A percentile compares a stretch with the other conserved stretches of the same genome.
These are phyloP conservation scores for Chironomus tepperi DNA, from an alignment of 1,140 invertebrate species.

Conservation along the genomic window DNA sequence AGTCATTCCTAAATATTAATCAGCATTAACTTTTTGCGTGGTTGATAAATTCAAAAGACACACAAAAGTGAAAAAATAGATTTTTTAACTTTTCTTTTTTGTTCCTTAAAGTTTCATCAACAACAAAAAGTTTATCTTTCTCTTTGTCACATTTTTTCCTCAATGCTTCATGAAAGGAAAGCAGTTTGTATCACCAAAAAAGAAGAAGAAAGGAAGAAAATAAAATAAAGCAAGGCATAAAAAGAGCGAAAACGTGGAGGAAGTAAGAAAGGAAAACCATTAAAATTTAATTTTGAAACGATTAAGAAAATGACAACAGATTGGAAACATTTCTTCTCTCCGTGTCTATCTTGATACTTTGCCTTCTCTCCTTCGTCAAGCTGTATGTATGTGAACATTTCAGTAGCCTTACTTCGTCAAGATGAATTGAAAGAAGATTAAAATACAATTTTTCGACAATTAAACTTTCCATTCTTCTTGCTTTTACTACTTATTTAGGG, in stretches of 20 bases:
- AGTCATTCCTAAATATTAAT: too few relatives aligned
- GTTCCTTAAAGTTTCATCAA: too few relatives aligned
- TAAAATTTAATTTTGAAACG: slow-evolving; percentile 15
- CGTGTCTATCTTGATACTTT: not conserved
- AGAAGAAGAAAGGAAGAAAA: slow-evolving; percentile 30
- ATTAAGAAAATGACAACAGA: slow-evolving; percentile 13
- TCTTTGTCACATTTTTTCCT: slow-evolving; percentile 28
- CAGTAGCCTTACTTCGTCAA: too few relatives aligned
- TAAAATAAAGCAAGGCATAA: too few relatives aligned
- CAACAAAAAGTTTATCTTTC: not conserved
- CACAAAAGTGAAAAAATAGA: too few relatives aligned
- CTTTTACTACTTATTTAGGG: too few relatives aligned
- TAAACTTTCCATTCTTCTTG: not conserved
- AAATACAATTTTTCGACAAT: not conserved
- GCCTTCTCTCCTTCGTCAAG: not conserved
- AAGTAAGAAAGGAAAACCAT: slow-evolving; percentile 28
- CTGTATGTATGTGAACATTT: too few relatives aligned
- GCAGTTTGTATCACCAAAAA: not conserved
- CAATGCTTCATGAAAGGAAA: slow-evolving; percentile 25
- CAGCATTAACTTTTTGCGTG: too few relatives aligned
- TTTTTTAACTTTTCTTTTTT: too few relatives aligned
- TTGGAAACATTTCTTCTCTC: not conserved
- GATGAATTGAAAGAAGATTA: not conserved
- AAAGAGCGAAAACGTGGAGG: slow-evolving; percentile 33
- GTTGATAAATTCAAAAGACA: too few relatives aligned